Evolutionary conservation across 1,140 invertebrate genomes (phyloP).

Genomic region (Temnothorax curvispinosus): DNA sequence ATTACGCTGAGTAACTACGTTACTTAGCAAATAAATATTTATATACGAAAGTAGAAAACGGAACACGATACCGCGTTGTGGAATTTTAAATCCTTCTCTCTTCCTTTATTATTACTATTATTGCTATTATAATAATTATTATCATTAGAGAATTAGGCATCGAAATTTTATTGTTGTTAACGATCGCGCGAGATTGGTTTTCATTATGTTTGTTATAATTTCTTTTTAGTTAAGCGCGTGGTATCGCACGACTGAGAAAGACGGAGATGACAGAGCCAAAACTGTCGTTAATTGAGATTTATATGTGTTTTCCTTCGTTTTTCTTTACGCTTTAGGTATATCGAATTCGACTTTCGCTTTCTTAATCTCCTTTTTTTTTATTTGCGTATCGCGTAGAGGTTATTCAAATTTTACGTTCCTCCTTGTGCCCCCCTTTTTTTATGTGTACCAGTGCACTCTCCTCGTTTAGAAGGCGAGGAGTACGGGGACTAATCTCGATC

Average conservation of each 20-base stretch:
- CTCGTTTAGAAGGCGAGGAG: constrained; percentile 67
- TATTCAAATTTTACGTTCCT: constrained; percentile 71
- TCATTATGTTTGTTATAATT: constrained; percentile 64
- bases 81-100: constrained; percentile 50
- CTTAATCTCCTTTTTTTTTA: constrained; percentile 64
- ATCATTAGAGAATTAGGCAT: constrained; percentile 65
- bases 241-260: constrained; percentile 71
- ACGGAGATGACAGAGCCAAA: constrained; percentile 75
- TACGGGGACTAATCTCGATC: constrained; percentile 60
- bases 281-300: constrained; percentile 83
- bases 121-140: constrained; percentile 59
- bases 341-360: constrained; percentile 67
- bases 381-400: constrained; percentile 18
- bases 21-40: constrained; percentile 68
- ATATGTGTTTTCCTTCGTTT: constrained; percentile 61
- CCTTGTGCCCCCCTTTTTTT: constrained; percentile 33
- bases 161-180: constrained; percentile 63
- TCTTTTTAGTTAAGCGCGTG: constrained; percentile 61
- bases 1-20: constrained; percentile 67
- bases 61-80: constrained; percentile 80
- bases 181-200: constrained; percentile 41
- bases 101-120: constrained; percentile 65
- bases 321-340: constrained; percentile 43
- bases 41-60: constrained; percentile 61
- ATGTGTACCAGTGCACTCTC: constrained; percentile 62